phyloP scores from a whole-genome alignment of 2,888 invertebrate species.

The Limenitis arthemis region DNA sequence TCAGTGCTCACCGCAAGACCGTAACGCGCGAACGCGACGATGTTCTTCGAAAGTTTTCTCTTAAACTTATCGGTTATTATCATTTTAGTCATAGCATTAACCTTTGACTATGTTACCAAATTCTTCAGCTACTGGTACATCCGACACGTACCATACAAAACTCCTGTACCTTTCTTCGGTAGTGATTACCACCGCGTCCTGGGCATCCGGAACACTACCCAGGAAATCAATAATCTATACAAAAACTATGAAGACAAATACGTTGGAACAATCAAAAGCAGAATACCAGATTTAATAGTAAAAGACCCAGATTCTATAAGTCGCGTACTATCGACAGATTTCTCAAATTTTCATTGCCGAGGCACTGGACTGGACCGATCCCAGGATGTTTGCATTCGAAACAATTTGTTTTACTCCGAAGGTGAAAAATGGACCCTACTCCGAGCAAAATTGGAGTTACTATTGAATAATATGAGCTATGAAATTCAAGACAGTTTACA shows the following conservation, averaged over 20 bases:
- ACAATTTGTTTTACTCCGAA: conserved; percentile 67
- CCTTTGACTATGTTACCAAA: conserved; percentile 60
- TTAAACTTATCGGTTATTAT: conserved; percentile 46
- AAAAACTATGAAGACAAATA: conserved; percentile 46
- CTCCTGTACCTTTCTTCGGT: conserved; percentile 52
- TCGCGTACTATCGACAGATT: conserved; percentile 61
- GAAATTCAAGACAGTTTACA: conserved; percentile 52
- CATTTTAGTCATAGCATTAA: conserved; percentile 47
- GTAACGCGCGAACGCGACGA: conserved; percentile 47
- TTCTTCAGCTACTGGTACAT: conserved; percentile 67
- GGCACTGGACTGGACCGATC: conserved; percentile 66
- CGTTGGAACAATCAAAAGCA: conserved; percentile 54
- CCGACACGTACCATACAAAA: conserved; percentile 54
- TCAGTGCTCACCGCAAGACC: conserved; percentile 44
- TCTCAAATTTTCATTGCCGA: conserved; percentile 62
- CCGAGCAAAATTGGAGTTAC: conserved; percentile 47
- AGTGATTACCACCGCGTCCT: conserved; percentile 56
- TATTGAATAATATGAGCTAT: conserved; percentile 44
- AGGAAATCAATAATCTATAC: conserved; percentile 52
- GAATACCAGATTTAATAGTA: conserved; percentile 61
- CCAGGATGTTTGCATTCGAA: conserved; percentile 67
- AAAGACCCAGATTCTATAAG: conserved; percentile 58
- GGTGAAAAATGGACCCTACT: conserved; percentile 63
- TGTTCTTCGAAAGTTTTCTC: conserved; percentile 65
- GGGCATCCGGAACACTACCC: conserved; percentile 46